Evolutionary conservation across 1,140 invertebrate species (phyloP), one percentile per base, ranked within the genome.

Genomic region (Procambarus virginalis): DNA sequence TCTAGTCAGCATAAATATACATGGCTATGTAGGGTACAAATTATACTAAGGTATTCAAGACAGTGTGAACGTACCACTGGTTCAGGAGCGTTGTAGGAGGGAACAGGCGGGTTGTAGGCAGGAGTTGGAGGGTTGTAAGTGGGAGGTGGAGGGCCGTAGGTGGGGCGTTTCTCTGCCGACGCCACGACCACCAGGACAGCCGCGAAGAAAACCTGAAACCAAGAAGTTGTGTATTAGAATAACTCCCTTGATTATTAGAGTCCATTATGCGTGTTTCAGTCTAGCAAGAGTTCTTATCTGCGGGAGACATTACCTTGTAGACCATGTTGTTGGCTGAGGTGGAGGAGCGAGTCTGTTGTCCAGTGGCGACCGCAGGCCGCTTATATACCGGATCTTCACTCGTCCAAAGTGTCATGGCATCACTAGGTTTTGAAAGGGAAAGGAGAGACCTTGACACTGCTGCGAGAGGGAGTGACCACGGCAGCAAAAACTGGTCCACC

Each of bases 11-110:
- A 12, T 58, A 9, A 9, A 12, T 12, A 9, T 12, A 9, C 12
- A 58, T 6, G 55, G 6, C 12, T 58, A 58, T 58, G 55, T 12
- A 9, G 55, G 55, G 12, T 58, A 12, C 6, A 9, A 58, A 58
- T 64, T 20, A 17, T 64, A 17, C 17, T 12, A 1, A 17, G 14
- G 17, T 12, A 17, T 1, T 64, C 17, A 64, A 20, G 17, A 17
- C 17, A 64, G 17, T 17, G 20, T 64, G 68, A 1, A 14, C 79
- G n/a, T 81, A 60, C 51, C 20, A 17, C 51, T 10, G 79, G 77
- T 34, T 22, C 79, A 9, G 79, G 51, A 60, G 79, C 58, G n/a
- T 60, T 60, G 79, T 81, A 81, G 51, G 79, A n/a, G 8, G 49
- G 79, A 20, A 9, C 22, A 22, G 77, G 77, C 34, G 46, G 48